Percentiles rank a stretch among this genome's conserved stretches.
Conservation (phyloP, 2,113 vertebrate genomes). For the Saguinus midas region DNA sequence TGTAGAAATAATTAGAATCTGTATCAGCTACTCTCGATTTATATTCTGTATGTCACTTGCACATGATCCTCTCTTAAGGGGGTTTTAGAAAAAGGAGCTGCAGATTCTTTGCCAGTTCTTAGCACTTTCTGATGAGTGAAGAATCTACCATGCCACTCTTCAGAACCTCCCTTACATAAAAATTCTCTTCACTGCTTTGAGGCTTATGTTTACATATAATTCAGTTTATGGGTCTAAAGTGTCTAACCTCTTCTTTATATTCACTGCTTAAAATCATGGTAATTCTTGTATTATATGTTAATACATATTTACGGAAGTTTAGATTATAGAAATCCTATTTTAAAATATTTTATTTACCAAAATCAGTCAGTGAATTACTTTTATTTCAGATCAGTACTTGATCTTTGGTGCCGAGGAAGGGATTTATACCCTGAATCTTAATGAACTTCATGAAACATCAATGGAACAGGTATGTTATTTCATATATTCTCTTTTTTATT, state of each 20-base stretch:
- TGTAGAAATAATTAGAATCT: neutral
- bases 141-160: neutral
- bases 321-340: neutral
- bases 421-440: conserved; percentile 98
- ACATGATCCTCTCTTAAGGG: neutral
- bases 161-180: neutral
- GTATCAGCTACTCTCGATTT: neutral
- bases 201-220: neutral
- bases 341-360: conserved; percentile 13
- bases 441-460: conserved; percentile 97
- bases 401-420: conserved; percentile 99
- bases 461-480: conserved; percentile 94
- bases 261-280: neutral
- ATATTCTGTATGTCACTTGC: neutral
- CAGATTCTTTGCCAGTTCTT: neutral
- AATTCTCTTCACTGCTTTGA: neutral
- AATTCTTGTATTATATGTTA: conserved; percentile 1
- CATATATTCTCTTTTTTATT: neutral
- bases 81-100: neutral
- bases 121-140: neutral
- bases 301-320: neutral
- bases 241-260: neutral
- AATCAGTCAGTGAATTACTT: conserved; percentile 28
- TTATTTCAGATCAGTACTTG: conserved; percentile 95
- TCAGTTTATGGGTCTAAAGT: neutral